These are phyloP conservation scores for Goniozus legneri DNA, from an alignment of 1,140 invertebrate genomes.

Conservation along the genomic window DNA sequence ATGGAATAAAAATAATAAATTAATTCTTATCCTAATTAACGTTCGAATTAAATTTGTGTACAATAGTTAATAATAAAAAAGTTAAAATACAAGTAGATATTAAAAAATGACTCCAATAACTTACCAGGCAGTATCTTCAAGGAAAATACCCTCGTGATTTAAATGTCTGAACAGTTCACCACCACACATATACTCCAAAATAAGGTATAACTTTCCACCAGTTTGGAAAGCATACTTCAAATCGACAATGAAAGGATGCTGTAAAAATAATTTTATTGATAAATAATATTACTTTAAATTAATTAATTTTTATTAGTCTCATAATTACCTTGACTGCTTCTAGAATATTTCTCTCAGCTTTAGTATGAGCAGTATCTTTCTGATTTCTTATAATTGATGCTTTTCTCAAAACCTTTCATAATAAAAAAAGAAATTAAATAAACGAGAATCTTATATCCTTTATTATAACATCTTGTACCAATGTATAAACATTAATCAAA, in stretches of 20 bases:
- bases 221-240: slow-evolving; percentile 99
- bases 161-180: slow-evolving; percentile 98
- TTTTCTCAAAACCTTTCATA: slow-evolving; percentile 76
- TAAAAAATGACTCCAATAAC: slow-evolving; percentile 17
- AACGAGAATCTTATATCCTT: too few species aligned
- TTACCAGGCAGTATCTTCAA: slow-evolving; percentile 95
- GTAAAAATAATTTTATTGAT: slow-evolving; percentile 39
- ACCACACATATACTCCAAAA: slow-evolving; percentile 96
- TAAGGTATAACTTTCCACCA: slow-evolving; percentile 94
- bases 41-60: slow-evolving; percentile 1
- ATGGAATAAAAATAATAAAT: too few species aligned
- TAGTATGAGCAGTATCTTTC: slow-evolving; percentile 99
- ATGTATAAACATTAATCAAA: neutral
- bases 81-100: neutral
- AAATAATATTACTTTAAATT: neutral
- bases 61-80: neutral
- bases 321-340: slow-evolving; percentile 87
- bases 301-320: neutral
- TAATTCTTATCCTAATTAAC: neutral
- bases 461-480: too few species aligned
- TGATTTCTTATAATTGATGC: slow-evolving; percentile 98
- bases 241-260: slow-evolving; percentile 99
- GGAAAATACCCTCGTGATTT: slow-evolving; percentile 95
- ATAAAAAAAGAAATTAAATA: slow-evolving; percentile 3
- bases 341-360: slow-evolving; percentile 98